A percentile compares a stretch with the other conserved stretches of the same genome.
Conservation (phyloP, 1,140 invertebrate species). For the Zaprionus kolodkinae region DNA sequence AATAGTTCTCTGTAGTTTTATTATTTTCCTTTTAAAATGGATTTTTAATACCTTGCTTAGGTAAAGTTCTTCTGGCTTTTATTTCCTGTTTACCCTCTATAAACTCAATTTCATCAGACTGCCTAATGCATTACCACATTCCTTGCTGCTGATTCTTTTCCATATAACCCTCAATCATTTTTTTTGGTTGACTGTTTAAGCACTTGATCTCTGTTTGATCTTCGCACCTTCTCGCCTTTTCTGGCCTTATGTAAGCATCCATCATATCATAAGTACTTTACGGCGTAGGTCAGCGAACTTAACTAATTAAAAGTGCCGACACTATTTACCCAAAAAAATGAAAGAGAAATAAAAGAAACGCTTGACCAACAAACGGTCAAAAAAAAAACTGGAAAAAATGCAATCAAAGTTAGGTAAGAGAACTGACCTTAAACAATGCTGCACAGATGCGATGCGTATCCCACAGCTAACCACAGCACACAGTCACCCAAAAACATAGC, state of each 20-base stretch:
- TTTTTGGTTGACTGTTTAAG: background rate
- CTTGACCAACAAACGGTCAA: constrained; percentile 26
- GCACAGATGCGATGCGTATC: constrained; percentile 40
- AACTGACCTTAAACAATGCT: constrained; percentile 81
- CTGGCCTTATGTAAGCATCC: constrained; percentile 25
- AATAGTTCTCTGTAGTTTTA: too few relatives aligned
- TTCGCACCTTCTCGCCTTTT: constrained; percentile 23
- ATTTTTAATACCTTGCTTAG: background rate
- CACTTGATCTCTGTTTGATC: constrained; percentile 35
- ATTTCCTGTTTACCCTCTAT: background rate
- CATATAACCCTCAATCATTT: background rate
- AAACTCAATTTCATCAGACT: background rate
- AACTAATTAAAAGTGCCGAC: constrained; percentile 37
- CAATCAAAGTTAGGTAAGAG: constrained; percentile 81
- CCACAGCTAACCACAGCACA: constrained; percentile 36
- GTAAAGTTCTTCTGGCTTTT: background rate
- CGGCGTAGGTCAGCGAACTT: constrained; percentile 37
- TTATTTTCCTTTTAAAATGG: too few relatives aligned
- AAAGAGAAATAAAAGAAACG: constrained; percentile 10
- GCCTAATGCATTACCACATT: background rate
- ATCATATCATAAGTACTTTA: constrained; percentile 11
- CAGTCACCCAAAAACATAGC: constrained; percentile 73
- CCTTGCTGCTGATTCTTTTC: background rate
- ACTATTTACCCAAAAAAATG: constrained; percentile 34
- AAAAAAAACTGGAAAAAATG: constrained; percentile 52